Base-by-base conservation (phyloP, 2,888 invertebrate genomes). In the Watsonalla binaria region DNA sequence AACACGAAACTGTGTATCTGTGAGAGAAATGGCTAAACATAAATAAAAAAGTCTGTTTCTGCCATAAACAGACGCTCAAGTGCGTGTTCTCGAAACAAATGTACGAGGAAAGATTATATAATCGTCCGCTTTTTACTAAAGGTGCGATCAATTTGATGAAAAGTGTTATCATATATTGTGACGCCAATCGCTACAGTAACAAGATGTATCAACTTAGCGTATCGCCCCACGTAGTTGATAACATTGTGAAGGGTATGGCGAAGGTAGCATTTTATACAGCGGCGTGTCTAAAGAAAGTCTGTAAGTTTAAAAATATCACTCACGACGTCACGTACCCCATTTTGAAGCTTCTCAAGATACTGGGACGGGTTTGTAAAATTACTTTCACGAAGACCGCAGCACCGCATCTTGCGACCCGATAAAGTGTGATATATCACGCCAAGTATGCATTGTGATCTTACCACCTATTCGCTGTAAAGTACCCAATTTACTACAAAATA, bases 401-500 rank as follows among this genome's bases (percentile, higher is more conserved):
- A 65, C 64, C 67, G 69, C 74, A 65, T 68, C 63, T 70, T 63
- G 59, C 73, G 65, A 59, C 65, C 65, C 68, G 72, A 82, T 80
- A 80, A 74, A 77, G 63, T 68, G 67, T 82, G 80, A 84, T 81
- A 81, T 79, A 85, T 83, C 61, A 74, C 71, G 61, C 59, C 63
- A 58, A 73, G 70, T 73, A 62, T 70, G 72, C 71, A 78, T 79
- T 82, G 77, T 81, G 76, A 76, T 74, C 76, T 70, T 66, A 69
- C 67, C 74, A 71, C 68, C 68, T 65, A 75, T 68, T 49, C 59
- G 62, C 62, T 58, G 73, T 76, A 73, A 76, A 76, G 72, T 72
- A 71, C 71, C 66, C 73, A 74, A 75, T 78, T 79, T 75, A 70
- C 65, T 72, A 66, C 70, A 72, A 80, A 78, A 76, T 78, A 76